These are phyloP conservation scores for Halesus radiatus DNA, from an alignment of 1,140 invertebrate genomes.

Conservation along the genomic window DNA sequence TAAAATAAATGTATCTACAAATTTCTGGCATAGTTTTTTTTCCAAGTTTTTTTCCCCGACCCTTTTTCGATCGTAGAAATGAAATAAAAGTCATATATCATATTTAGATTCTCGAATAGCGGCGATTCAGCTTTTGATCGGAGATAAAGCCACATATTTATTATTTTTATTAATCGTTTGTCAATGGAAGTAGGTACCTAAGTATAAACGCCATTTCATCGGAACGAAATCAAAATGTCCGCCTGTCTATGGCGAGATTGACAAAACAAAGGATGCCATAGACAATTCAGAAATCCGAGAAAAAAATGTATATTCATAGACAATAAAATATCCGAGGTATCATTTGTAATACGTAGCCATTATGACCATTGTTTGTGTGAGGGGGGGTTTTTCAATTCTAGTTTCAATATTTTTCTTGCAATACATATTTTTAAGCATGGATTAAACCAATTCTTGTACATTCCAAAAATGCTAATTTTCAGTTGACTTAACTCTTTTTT, in stretches of 20 bases:
- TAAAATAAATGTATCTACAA: no score
- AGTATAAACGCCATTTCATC: neutral
- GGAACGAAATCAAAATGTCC: conserved; percentile 17
- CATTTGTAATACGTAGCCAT: conserved; percentile 31
- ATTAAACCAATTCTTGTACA: no score
- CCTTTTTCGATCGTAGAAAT: no score
- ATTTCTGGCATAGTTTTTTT: no score
- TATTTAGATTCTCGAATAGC: neutral
- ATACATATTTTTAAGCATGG: no score
- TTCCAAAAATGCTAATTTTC: no score
- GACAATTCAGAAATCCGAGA: conserved; percentile 14
- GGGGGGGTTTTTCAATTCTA: conserved; percentile 3
- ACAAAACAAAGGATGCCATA: conserved; percentile 20
- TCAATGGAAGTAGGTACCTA: neutral
- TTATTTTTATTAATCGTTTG: conserved; percentile 25
- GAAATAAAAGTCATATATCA: no score
- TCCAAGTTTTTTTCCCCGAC: no score
- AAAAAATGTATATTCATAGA: conserved; percentile 30
- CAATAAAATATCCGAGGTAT: conserved; percentile 26
- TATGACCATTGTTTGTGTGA: conserved; percentile 20
- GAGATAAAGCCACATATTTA: neutral
- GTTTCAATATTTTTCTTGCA: neutral
- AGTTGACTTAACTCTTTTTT: no score
- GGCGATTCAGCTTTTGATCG: neutral
- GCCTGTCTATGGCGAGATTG: conserved; percentile 22